These are phyloP conservation scores for Belgica antarctica DNA, from an alignment of 2,888 invertebrate genomes.

Conservation along the genomic window DNA sequence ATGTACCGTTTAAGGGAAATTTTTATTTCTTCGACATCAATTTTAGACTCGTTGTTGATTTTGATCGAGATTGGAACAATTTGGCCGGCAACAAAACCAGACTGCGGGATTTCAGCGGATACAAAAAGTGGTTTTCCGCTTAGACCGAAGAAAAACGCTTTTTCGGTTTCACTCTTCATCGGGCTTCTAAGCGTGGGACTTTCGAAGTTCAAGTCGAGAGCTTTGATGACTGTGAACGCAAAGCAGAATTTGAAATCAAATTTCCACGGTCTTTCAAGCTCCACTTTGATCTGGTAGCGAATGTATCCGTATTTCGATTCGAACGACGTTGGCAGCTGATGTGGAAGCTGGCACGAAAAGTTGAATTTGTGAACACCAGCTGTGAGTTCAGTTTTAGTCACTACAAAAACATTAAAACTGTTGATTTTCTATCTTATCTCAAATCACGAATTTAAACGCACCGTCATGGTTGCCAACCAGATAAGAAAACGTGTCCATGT, in stretches of 20 bases:
- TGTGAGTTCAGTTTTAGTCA: neutral
- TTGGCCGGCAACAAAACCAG: constrained; percentile 36
- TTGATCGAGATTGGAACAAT: constrained; percentile 13
- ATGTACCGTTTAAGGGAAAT: constrained; percentile 16
- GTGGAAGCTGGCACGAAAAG: constrained; percentile 57
- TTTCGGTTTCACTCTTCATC: constrained; percentile 19
- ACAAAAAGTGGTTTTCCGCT: neutral
- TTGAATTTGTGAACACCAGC: constrained; percentile 56
- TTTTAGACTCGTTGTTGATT: constrained; percentile 18
- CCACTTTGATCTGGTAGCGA: constrained; percentile 61
- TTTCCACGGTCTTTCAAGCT: constrained; percentile 61
- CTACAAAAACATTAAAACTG: neutral
- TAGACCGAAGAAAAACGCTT: constrained; percentile 30
- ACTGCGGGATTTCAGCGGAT: constrained; percentile 24
- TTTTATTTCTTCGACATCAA: constrained; percentile 12
- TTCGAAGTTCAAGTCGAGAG: constrained; percentile 69
- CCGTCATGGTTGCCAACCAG: constrained; percentile 57
- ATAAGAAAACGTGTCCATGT: constrained; percentile 55
- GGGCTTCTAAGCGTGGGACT: neutral
- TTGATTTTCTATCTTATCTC: constrained; percentile 22
- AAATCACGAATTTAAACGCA: constrained; percentile 47
- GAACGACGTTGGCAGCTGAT: constrained; percentile 57
- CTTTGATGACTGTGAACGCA: constrained; percentile 74
- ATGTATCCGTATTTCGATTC: constrained; percentile 57
- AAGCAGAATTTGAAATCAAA: constrained; percentile 59